Conservation (phyloP, 2,888 invertebrate genomes). For the Xanthorhoe spadicearia region DNA sequence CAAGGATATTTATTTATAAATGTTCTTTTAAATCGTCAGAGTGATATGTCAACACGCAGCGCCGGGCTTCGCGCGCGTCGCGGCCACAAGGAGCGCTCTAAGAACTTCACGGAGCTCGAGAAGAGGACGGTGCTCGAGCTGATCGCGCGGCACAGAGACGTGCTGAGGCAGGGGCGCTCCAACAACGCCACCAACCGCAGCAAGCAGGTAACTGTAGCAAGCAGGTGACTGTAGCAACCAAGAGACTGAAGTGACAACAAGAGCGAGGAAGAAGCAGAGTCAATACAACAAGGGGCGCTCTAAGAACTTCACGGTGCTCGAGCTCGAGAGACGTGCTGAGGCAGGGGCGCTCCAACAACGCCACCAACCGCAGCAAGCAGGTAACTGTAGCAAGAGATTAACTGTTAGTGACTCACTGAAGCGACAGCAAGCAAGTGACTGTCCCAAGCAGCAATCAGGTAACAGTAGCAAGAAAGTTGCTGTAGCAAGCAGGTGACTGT, state of each 20-base stretch:
- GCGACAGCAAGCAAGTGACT: background rate
- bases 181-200: slow-evolving; percentile 83
- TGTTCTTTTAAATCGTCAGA: slow-evolving; percentile 52
- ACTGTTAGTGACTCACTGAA: too few species aligned
- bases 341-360: slow-evolving; percentile 83
- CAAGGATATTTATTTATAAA: too few species aligned
- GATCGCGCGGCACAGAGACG: slow-evolving; percentile 80
- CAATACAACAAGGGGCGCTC: slow-evolving; percentile 84
- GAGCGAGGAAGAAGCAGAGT: too few species aligned
- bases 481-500: background rate
- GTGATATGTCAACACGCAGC: slow-evolving; percentile 80
- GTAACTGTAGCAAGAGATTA: slow-evolving; percentile 53
- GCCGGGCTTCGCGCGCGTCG: slow-evolving; percentile 75
- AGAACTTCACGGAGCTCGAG: slow-evolving; percentile 83
- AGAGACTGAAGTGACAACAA: too few species aligned
- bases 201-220: slow-evolving; percentile 69
- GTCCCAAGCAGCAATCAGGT: too few species aligned
- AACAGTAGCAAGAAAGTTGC: too few species aligned
- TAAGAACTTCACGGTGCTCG: slow-evolving; percentile 82
- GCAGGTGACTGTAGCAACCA: background rate
- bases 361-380: slow-evolving; percentile 82
- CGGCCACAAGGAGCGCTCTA: slow-evolving; percentile 82
- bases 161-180: slow-evolving; percentile 81
- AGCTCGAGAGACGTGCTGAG: slow-evolving; percentile 81
- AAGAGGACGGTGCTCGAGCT: slow-evolving; percentile 80